phyloP scores from a whole-genome alignment of 2,888 invertebrate genomes.

The Patella pellucida region DNA sequence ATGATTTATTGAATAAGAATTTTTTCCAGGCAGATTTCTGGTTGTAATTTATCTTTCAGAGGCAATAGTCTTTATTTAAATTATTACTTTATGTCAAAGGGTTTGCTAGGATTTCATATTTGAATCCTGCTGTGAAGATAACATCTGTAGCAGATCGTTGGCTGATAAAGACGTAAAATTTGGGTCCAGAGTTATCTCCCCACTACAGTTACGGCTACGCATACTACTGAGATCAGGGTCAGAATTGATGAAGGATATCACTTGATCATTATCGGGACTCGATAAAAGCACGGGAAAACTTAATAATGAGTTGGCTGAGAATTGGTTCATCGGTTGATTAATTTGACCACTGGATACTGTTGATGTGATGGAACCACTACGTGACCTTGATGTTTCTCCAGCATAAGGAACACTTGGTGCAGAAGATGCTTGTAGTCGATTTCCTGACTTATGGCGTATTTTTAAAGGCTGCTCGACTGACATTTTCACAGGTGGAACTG shows the following conservation, averaged over 20 bases:
- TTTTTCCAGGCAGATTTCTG: no score
- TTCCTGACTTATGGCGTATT: conserved; percentile 2
- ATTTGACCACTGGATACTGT: not conserved
- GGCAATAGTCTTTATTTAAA: no score
- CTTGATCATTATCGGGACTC: not conserved
- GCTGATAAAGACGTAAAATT: not conserved
- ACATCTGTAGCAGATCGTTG: not conserved
- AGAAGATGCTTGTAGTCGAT: not conserved
- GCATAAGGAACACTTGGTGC: not conserved
- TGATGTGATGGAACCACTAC: not conserved
- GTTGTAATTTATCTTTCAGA: no score
- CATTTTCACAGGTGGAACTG: not conserved
- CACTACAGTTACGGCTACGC: not conserved
- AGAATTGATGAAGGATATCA: not conserved
- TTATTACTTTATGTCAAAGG: no score
- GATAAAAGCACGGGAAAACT: not conserved
- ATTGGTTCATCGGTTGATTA: not conserved
- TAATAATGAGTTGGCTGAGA: not conserved
- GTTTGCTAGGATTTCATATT: not conserved
- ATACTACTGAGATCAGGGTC: conserved; percentile 1
- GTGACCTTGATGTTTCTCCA: not conserved
- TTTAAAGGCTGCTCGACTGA: not conserved
- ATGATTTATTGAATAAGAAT: no score
- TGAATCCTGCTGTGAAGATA: not conserved
- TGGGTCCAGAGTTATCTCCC: not conserved